phyloP scores from a whole-genome alignment of 2,888 invertebrate genomes.

The Barypeithes pellucidus region DNA sequence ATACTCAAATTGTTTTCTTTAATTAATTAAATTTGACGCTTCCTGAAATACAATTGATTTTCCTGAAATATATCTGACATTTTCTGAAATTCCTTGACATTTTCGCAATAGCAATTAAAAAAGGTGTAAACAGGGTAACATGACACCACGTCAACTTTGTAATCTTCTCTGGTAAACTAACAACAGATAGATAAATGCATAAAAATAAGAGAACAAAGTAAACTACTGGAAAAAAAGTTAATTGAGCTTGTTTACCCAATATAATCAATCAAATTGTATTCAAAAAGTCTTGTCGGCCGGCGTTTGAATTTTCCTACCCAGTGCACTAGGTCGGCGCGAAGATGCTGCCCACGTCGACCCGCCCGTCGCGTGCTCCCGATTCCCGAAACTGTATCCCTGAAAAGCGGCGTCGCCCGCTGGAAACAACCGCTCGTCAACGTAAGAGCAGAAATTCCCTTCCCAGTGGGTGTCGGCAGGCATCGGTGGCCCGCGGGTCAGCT shows the following conservation, averaged over 20 bases:
- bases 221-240: background rate
- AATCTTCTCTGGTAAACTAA: no score
- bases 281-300: conserved; percentile 1
- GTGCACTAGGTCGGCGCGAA: conserved; percentile 36
- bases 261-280: conserved; percentile 1
- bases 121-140: no score
- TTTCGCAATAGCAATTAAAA: no score
- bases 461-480: conserved; percentile 58
- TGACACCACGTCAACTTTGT: no score
- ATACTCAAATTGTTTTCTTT: no score
- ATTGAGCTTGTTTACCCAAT: conserved; percentile 1
- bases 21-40: no score
- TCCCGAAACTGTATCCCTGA: conserved; percentile 34
- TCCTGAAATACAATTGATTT: no score
- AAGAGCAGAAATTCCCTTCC: conserved; percentile 51
- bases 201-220: background rate
- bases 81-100: no score
- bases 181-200: background rate
- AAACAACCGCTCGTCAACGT: conserved; percentile 39
- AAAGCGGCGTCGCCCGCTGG: conserved; percentile 22
- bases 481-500: conserved; percentile 63
- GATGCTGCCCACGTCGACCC: conserved; percentile 33
- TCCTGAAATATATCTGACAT: no score
- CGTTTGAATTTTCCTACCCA: conserved; percentile 44
- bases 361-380: conserved; percentile 38